phyloP scores from a whole-genome alignment of 2,113 vertebrate genomes.

The Leucosticte australis region DNA sequence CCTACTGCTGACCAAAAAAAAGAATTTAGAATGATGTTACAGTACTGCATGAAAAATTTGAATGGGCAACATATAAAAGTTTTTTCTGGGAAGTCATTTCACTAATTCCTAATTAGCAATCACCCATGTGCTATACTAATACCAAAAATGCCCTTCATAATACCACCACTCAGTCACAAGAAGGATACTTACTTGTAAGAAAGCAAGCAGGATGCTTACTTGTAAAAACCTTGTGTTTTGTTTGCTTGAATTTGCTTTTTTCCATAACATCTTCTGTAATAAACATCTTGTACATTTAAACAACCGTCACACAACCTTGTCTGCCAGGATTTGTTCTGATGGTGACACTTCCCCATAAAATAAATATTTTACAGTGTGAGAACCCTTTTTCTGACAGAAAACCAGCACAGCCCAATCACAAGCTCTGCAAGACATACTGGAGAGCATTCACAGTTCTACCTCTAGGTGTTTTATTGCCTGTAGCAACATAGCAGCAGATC shows the following conservation, averaged over 20 bases:
- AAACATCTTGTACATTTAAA: not conserved
- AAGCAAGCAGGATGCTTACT: not conserved
- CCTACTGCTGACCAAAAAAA: not conserved
- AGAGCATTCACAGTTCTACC: not conserved
- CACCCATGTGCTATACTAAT: not conserved
- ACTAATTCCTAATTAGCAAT: not conserved
- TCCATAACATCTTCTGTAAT: not conserved
- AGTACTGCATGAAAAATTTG: not conserved
- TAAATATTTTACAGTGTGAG: not conserved
- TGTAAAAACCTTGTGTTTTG: not conserved
- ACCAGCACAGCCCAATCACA: not conserved
- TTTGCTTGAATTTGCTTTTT: slow-evolving; percentile 11
- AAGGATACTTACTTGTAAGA: no score
- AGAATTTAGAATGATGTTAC: not conserved
- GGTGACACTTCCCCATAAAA: not conserved
- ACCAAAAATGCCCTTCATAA: not conserved
- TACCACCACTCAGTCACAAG: not conserved
- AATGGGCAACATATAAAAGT: not conserved
- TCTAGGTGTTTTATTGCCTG: not conserved
- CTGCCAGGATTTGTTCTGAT: not conserved
- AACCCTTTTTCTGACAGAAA: not conserved
- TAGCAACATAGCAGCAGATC: not conserved
- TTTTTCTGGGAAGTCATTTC: not conserved
- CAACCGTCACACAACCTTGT: not conserved
- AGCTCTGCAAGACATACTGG: not conserved